phyloP scores from a whole-genome alignment of 2,888 invertebrate species.

The Therioaphis trifolii region DNA sequence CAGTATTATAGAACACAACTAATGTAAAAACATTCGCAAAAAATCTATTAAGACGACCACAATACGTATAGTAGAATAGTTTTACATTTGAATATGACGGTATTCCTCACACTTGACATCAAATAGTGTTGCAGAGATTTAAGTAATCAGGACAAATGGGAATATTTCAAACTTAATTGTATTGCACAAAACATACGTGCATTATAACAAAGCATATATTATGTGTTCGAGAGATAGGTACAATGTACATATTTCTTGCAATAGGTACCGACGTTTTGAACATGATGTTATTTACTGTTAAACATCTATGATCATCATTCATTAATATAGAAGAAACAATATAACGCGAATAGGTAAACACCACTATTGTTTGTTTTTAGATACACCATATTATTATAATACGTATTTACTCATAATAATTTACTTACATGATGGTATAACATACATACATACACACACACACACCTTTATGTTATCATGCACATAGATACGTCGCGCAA shows the following conservation, averaged over 20 bases:
- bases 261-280: not conserved
- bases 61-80: no score
- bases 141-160: no score
- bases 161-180: no score
- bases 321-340: constrained; percentile 1
- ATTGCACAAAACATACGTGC: no score
- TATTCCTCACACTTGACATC: no score
- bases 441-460: no score
- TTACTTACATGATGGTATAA: not conserved
- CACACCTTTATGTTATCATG: not conserved
- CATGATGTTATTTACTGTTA: not conserved
- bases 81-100: no score
- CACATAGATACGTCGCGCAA: not conserved
- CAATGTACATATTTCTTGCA: not conserved
- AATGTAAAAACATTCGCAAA: not conserved
- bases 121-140: no score
- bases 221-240: no score
- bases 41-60: no score
- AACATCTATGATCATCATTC: not conserved
- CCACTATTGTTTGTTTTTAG: not conserved
- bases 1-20: not conserved
- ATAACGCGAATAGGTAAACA: not conserved
- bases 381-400: not conserved
- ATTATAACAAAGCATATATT: no score
- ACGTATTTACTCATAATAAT: not conserved